Base-by-base conservation (phyloP, 2,113 vertebrate species). In the Hippocampus barbouri region DNA sequence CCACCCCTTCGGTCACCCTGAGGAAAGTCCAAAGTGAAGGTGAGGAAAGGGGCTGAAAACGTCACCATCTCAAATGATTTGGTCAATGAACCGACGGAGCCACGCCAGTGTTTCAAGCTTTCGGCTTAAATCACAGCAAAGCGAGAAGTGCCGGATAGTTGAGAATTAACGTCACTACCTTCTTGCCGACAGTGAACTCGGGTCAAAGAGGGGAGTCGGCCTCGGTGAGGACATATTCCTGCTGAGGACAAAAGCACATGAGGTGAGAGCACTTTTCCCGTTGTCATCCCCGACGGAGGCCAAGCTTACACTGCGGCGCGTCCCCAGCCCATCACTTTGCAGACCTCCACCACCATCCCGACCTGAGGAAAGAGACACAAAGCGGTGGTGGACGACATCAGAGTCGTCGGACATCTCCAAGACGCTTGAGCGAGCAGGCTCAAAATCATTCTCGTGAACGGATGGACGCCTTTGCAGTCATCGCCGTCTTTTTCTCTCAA, bases 171-270 rank as follows among this genome's bases (percentile, higher is more conserved):
- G 40, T 8, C 5, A n/a, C 1, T 4, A 40, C 18, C 18, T 63
- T 63, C 38, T 63, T 3, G 30, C 43, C 84, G 74, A 85, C 78
- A 96, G 95, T 93, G 63, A 94, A 92, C 85, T 91, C 93, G 80
- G 92, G 94, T 75, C 92, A 91, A 23, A 92, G 95, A 83, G 92
- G 92, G 74, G 95, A 97, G 66, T 94, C 94, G 21, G 94, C 92
- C 66, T 97, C 95, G 11, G 94, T 97, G 79, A 93, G 95, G 91
- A 97, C 95, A 21, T 97, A 97, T 74, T 97, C 95, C 84, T 97
- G 95, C 93, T 97, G 88, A 92, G 89, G 89, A 80, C 70, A 89
- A 70, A 90, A 90, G 86, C 89, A 90, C 89, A 89, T 80, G 76
- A 88, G 92, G 92, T 93, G 84, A 88, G 89, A 57, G 66, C 71